phyloP scores from a whole-genome alignment of 2,888 invertebrate genomes.

The Dendrolimus pini region DNA sequence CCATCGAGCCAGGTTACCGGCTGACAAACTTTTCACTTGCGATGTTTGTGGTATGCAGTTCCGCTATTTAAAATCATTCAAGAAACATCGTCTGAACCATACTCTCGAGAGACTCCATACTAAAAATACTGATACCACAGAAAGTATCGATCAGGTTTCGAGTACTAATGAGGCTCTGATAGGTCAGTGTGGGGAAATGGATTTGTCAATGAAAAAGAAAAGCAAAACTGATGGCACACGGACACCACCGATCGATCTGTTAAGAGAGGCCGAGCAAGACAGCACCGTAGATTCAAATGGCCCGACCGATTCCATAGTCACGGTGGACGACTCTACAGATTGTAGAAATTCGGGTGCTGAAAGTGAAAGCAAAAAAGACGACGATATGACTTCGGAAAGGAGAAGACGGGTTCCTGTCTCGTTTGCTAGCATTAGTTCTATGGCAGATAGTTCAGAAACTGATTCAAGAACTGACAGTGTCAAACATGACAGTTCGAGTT shows the following conservation, averaged over 20 bases:
- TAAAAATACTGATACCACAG: slow-evolving; percentile 72
- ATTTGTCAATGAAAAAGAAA: slow-evolving; percentile 73
- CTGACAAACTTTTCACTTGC: slow-evolving; percentile 93
- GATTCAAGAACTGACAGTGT: slow-evolving; percentile 60
- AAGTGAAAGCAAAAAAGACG: slow-evolving; percentile 51
- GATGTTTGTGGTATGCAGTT: slow-evolving; percentile 96
- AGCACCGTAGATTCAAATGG: slow-evolving; percentile 84
- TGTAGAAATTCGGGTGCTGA: slow-evolving; percentile 59
- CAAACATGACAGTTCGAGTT: slow-evolving; percentile 73
- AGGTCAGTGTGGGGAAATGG: slow-evolving; percentile 75
- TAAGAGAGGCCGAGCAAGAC: slow-evolving; percentile 79
- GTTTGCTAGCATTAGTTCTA: slow-evolving; percentile 71
- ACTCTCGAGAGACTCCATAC: slow-evolving; percentile 89
- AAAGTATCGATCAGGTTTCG: slow-evolving; percentile 80
- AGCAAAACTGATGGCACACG: slow-evolving; percentile 55
- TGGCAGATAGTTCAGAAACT: slow-evolving; percentile 70
- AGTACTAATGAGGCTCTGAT: slow-evolving; percentile 82
- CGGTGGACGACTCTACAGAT: slow-evolving; percentile 67
- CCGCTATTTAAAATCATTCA: slow-evolving; percentile 91
- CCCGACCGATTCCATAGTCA: slow-evolving; percentile 63
- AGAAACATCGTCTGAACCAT: slow-evolving; percentile 92
- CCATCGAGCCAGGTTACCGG: slow-evolving; percentile 90
- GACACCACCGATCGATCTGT: slow-evolving; percentile 64
- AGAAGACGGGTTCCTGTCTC: slow-evolving; percentile 61
- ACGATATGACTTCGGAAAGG: slow-evolving; percentile 38